These are phyloP conservation scores for Melanotaenia nigrans DNA, from an alignment of 2,797 vertebrate genomes.

Conservation along the genomic window DNA sequence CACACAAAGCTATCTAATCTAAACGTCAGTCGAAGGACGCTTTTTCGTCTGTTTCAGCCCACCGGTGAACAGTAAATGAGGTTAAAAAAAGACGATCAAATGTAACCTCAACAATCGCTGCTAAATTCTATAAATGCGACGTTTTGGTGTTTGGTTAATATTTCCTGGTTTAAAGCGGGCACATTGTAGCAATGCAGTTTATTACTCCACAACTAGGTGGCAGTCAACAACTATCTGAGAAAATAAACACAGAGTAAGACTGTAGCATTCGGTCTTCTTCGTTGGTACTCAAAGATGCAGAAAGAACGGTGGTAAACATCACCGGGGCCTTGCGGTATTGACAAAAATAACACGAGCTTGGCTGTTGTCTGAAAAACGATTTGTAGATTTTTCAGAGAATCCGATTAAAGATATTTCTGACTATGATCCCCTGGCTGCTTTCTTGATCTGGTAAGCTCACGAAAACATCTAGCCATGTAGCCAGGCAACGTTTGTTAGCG, in stretches of 20 bases:
- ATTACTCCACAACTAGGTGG: conserved; percentile 10
- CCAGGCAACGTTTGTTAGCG: conserved; percentile 29
- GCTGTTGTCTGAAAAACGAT: neutral
- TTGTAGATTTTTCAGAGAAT: accelerated
- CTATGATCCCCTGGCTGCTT: neutral
- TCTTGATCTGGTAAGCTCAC: conserved; percentile 44
- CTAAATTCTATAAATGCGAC: accelerated
- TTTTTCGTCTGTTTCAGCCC: neutral
- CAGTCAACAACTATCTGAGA: neutral
- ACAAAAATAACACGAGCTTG: neutral
- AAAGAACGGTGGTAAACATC: conserved; percentile 57
- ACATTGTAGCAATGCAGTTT: neutral
- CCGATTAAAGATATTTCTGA: neutral
- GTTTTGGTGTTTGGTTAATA: neutral
- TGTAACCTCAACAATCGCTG: accelerated
- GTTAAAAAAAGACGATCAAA: neutral
- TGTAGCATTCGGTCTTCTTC: conserved; percentile 21
- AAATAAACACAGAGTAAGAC: conserved; percentile 4
- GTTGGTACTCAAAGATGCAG: conserved; percentile 31
- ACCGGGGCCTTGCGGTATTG: conserved; percentile 12
- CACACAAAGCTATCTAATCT: neutral
- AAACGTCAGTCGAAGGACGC: conserved; percentile 12
- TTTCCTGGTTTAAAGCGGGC: neutral
- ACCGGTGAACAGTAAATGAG: neutral
- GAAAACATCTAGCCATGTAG: conserved; percentile 42